Evolutionary conservation across 2,888 invertebrate genomes (phyloP), one percentile per base, ranked within the genome.

Genomic region (Parthenolecanium corni): DNA sequence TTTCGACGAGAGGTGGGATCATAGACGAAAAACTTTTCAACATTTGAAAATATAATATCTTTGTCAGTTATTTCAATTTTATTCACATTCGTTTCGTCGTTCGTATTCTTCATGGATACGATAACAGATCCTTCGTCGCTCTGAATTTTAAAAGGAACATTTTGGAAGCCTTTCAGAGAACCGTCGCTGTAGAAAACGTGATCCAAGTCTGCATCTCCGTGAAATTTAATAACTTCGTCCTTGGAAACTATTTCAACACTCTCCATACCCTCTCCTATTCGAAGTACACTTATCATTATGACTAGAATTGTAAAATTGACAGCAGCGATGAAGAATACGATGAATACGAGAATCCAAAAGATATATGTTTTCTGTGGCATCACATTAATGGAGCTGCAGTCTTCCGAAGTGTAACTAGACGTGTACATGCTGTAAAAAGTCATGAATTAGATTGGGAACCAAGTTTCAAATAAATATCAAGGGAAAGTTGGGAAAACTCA

Each of bases 271-370:
- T 68, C 82, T 0, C 89, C 89, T 64, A 92, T 78, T 64, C 86
- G 77, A 47, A 92, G 73, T 0, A 91, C 89, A 6, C 85, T 84
- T 64, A 90, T 79, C 58, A 92, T 86, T 0, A 86, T 85, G 44
- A 89, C 79, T 0, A 89, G 91, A 2, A 91, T 74, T 42, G 88
- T 75, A 56, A 90, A 77, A 75, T 91, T 90, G 12, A 87, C 88
- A 42, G 77, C 70, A 0, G 87, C 86, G 20, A 91, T 73, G 6
- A 87, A 58, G 16, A 58, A 49, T 38, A 58, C 36, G 6, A 58
- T 58, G 20, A 58, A 23, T 16, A 58, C 47, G 18, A 58, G 16
- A 2, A 58, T 36, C 58, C 58, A 58, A 16, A 58, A 58, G 3
- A 58, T 49, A n/a, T 58, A 58, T 11, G 58, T 58, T 21, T 58